Evolutionary conservation across 2,888 invertebrate species (phyloP).

Genomic region (Chorisops tibialis): DNA sequence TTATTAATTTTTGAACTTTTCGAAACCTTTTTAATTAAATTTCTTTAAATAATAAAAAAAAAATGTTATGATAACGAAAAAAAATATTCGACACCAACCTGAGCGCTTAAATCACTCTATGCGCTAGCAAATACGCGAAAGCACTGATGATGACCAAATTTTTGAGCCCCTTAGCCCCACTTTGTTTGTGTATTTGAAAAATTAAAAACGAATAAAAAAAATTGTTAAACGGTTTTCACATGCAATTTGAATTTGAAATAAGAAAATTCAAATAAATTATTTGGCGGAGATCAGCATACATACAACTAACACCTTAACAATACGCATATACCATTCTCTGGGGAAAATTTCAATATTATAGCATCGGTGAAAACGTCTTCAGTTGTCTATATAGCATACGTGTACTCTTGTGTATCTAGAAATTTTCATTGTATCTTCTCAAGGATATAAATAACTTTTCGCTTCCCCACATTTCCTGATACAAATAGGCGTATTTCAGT

Average conservation of each 20-base stretch:
- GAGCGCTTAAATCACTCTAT: constrained; percentile 55
- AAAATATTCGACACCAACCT: constrained; percentile 47
- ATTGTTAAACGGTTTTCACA: neutral
- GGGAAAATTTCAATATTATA: neutral
- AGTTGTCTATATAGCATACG: too few relatives aligned
- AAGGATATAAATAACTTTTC: too few relatives aligned
- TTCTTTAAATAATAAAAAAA: neutral
- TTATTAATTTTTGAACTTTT: constrained; percentile 18
- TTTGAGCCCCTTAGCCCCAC: constrained; percentile 48
- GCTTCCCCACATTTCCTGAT: too few relatives aligned
- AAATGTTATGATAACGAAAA: constrained; percentile 19
- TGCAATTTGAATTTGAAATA: constrained; percentile 1
- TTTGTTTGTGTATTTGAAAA: constrained; percentile 34
- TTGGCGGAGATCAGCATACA: neutral
- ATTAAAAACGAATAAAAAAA: constrained; percentile 17
- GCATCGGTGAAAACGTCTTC: too few relatives aligned
- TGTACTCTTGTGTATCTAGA: too few relatives aligned
- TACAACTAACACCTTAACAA: too few relatives aligned
- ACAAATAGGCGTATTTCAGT: too few relatives aligned
- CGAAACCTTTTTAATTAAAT: constrained; percentile 1
- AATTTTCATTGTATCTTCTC: too few relatives aligned
- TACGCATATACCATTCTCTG: neutral
- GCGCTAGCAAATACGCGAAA: constrained; percentile 55
- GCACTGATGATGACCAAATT: constrained; percentile 53
- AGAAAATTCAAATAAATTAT: neutral